phyloP scores from a whole-genome alignment of 1,140 invertebrate genomes.

The Oncopeltus fasciatus region DNA sequence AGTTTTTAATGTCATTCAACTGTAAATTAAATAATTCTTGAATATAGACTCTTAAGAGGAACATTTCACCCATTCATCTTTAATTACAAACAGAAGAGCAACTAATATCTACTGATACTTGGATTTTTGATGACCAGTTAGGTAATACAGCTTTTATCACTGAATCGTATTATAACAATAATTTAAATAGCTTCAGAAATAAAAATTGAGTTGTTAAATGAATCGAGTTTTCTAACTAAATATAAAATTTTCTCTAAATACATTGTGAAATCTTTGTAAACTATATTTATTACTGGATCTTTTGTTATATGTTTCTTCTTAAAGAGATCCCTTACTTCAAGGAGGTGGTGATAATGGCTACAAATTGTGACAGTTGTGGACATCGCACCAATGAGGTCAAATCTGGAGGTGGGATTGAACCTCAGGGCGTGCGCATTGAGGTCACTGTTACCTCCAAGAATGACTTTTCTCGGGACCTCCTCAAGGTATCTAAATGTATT shows the following conservation, averaged over 20 bases:
- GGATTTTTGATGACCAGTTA: too few species aligned
- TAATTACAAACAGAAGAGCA: too few species aligned
- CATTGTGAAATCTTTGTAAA: background rate
- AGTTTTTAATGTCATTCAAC: too few species aligned
- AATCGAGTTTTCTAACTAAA: background rate
- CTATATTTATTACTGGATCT: background rate
- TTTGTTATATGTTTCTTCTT: conserved; percentile 12
- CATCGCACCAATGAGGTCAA: conserved; percentile 89
- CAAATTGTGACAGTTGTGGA: conserved; percentile 79
- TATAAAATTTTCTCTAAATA: background rate
- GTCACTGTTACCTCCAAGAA: conserved; percentile 53
- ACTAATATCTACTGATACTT: too few species aligned
- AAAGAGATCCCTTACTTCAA: conserved; percentile 91
- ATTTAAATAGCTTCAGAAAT: too few species aligned
- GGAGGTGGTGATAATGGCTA: conserved; percentile 95
- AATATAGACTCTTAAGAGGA: too few species aligned
- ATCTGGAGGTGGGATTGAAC: conserved; percentile 78
- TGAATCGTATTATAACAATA: too few species aligned
- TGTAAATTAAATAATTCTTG: too few species aligned
- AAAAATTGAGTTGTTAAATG: too few species aligned
- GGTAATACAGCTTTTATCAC: too few species aligned
- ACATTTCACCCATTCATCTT: too few species aligned
- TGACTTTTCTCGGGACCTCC: conserved; percentile 81
- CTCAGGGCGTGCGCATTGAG: conserved; percentile 62
- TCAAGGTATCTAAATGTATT: conserved; percentile 71